Percentiles rank a stretch among this genome's conserved stretches.
Evolutionary conservation across 1,140 invertebrate genomes (phyloP).

Genomic region (Eurosta solidaginis): DNA sequence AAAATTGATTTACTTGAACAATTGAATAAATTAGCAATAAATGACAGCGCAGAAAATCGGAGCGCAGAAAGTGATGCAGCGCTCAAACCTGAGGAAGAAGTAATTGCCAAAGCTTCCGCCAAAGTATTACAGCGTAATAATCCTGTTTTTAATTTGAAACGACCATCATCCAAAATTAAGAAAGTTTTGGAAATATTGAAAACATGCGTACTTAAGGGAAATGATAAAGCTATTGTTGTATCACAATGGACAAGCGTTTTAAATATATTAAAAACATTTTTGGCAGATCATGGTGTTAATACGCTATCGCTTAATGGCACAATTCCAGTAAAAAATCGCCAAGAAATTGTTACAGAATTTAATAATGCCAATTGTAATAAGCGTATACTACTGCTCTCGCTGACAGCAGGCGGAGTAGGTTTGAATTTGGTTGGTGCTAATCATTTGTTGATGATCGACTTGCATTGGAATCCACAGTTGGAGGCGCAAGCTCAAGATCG

Average conservation of each 20-base stretch:
- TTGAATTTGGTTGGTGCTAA: constrained; percentile 89
- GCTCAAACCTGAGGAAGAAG: constrained; percentile 41
- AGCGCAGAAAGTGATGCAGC: constrained; percentile 35
- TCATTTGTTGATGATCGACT: constrained; percentile 85
- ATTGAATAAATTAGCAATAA: constrained; percentile 65
- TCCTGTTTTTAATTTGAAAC: constrained; percentile 69
- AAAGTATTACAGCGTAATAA: constrained; percentile 68
- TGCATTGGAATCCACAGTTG: constrained; percentile 95
- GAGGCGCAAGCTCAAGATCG: constrained; percentile 91
- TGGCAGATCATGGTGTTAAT: constrained; percentile 63
- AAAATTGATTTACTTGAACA: constrained; percentile 68
- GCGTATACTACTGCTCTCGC: constrained; percentile 75
- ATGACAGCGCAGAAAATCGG: constrained; percentile 51
- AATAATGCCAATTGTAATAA: constrained; percentile 68
- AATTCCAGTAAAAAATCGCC: constrained; percentile 67
- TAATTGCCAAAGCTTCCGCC: constrained; percentile 62
- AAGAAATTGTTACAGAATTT: constrained; percentile 72
- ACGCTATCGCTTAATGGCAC: constrained; percentile 71
- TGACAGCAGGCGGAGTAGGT: constrained; percentile 89
- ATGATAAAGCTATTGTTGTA: constrained; percentile 82
- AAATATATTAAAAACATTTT: constrained; percentile 68
- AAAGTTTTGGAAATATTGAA: constrained; percentile 66
- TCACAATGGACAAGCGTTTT: constrained; percentile 86
- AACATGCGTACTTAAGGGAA: constrained; percentile 62
- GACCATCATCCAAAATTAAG: constrained; percentile 70